Conservation (phyloP, 1,140 invertebrate species). For the Aphaenogaster rudis region DNA sequence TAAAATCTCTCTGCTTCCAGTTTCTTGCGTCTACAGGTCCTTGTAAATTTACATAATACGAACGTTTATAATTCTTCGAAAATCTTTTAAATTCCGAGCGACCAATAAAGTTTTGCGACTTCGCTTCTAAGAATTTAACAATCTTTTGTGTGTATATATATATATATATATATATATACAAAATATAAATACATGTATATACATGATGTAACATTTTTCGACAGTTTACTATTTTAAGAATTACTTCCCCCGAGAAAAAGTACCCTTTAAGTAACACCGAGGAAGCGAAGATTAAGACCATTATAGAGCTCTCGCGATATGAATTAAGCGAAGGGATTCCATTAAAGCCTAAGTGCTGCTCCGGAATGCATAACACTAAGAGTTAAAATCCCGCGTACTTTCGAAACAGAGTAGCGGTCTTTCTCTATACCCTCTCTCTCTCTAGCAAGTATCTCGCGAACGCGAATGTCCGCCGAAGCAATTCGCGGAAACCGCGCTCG, state of each 20-base stretch:
- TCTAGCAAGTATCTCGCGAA: background rate
- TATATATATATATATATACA: background rate
- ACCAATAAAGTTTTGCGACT: background rate
- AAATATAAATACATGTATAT: background rate
- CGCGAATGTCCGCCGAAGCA: no score
- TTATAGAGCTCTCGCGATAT: slow-evolving; percentile 12
- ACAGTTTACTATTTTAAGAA: background rate
- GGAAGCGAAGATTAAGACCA: slow-evolving; percentile 14
- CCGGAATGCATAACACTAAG: background rate
- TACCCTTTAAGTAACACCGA: background rate
- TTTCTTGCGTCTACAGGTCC: background rate
- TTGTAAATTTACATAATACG: background rate
- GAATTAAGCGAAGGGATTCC: slow-evolving; percentile 1
- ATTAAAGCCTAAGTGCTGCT: slow-evolving; percentile 46
- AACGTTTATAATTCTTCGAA: background rate
- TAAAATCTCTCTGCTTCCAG: background rate
- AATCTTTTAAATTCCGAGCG: background rate
- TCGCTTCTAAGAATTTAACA: background rate
- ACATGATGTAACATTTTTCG: background rate
- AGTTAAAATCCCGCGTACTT: slow-evolving; percentile 28
- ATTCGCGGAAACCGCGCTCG: background rate
- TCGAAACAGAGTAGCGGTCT: background rate
- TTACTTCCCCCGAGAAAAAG: background rate
- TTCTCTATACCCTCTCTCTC: background rate
- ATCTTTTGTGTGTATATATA: no score